Percentiles rank a stretch among this genome's conserved stretches.
Conservation (phyloP, 1,140 invertebrate species). For the Drosophila setifemur region DNA sequence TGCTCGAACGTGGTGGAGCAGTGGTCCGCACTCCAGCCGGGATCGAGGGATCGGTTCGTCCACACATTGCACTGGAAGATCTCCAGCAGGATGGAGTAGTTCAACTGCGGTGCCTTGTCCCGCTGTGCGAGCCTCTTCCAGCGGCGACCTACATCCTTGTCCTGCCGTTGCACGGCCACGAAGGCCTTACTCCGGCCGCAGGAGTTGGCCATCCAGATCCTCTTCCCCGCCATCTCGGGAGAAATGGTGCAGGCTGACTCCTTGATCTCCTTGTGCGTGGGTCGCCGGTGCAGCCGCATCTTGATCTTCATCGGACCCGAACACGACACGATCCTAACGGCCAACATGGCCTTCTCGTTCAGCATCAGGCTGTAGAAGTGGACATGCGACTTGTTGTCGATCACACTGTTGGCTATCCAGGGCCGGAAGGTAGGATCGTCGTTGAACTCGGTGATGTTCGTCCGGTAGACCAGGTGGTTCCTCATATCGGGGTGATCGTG, state of each 20-base stretch:
- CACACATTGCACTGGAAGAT: slow-evolving; percentile 16
- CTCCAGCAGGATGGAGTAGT: slow-evolving; percentile 36
- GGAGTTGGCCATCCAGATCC: slow-evolving; percentile 22
- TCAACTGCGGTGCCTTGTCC: background rate
- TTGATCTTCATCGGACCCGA: background rate
- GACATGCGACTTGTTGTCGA: background rate
- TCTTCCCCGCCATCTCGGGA: slow-evolving; percentile 9
- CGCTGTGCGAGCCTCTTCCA: background rate
- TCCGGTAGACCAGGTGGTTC: background rate
- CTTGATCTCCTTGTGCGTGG: background rate
- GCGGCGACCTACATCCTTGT: background rate
- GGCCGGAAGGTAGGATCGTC: background rate
- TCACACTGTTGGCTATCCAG: slow-evolving; percentile 16
- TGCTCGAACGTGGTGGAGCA: slow-evolving; percentile 16
- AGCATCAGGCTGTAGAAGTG: slow-evolving; percentile 14
- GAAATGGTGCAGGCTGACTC: background rate
- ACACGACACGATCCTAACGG: slow-evolving; percentile 12
- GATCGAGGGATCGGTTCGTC: slow-evolving; percentile 1
- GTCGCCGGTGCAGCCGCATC: slow-evolving; percentile 8
- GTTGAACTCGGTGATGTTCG: slow-evolving; percentile 10
- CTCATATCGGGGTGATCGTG: background rate
- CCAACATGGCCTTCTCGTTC: background rate
- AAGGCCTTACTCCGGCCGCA: background rate
- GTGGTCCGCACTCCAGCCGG: slow-evolving; percentile 18
- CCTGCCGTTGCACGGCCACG: slow-evolving; percentile 1